Percentiles rank a stretch among this genome's conserved stretches.
Conservation (phyloP, 2,113 vertebrate species). For the Sisor rabdophorus region DNA sequence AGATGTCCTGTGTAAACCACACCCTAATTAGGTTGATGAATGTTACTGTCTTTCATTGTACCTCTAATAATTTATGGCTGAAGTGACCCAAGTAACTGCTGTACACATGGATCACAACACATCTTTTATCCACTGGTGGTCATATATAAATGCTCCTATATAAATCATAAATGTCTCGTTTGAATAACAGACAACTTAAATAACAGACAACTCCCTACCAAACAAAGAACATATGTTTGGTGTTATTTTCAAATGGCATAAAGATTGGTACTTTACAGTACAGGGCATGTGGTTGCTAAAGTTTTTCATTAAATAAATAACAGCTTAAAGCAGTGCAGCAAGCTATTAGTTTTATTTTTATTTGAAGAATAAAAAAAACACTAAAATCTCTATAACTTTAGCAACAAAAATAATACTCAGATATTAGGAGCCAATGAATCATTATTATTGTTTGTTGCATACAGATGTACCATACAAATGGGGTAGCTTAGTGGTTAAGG, state of each 20-base stretch:
- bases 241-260: slow-evolving; percentile 1
- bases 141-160: background rate
- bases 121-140: background rate
- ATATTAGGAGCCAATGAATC: background rate
- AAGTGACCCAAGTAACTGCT: slow-evolving; percentile 55
- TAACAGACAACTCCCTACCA: slow-evolving; percentile 8
- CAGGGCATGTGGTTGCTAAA: background rate
- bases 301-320: background rate
- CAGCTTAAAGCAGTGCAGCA: background rate
- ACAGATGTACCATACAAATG: no score
- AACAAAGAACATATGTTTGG: background rate
- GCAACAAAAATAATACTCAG: background rate
- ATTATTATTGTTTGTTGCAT: background rate
- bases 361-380: no score
- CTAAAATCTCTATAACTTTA: background rate
- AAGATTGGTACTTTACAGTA: background rate
- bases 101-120: slow-evolving; percentile 57
- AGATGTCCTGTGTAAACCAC: slow-evolving; percentile 58
- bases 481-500: no score
- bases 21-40: slow-evolving; percentile 76
- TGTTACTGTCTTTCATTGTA: slow-evolving; percentile 54
- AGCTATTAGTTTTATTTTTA: no score
- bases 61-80: slow-evolving; percentile 61
- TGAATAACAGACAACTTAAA: no score
- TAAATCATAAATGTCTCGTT: background rate